phyloP scores from a whole-genome alignment of 2,888 invertebrate genomes.

The Caenorhabditis sp. region DNA sequence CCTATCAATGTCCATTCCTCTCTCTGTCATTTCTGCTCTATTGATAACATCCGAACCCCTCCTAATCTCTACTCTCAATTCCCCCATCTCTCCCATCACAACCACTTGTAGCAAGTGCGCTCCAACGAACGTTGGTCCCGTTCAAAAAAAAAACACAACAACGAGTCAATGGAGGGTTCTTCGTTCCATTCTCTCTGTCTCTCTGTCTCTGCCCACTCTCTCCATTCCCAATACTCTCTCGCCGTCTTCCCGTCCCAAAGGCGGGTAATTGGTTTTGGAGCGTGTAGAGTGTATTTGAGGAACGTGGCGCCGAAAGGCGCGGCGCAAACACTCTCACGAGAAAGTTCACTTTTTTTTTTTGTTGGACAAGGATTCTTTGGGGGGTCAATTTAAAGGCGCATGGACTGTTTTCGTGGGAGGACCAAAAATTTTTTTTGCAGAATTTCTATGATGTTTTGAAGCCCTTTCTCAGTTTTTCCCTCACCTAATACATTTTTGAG shows the following conservation, averaged over 20 bases:
- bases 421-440: too few species aligned
- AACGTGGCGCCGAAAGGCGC: slow-evolving; percentile 41
- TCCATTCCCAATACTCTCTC: neutral
- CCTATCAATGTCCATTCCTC: too few species aligned
- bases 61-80: too few species aligned
- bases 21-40: too few species aligned
- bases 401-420: too few species aligned
- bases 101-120: slow-evolving; percentile 8
- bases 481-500: too few species aligned
- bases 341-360: slow-evolving; percentile 49
- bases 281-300: neutral
- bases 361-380: slow-evolving; percentile 4
- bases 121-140: neutral
- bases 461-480: too few species aligned
- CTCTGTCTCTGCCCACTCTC: slow-evolving; percentile 2
- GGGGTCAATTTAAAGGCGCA: slow-evolving; percentile 3
- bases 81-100: neutral
- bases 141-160: slow-evolving; percentile 4
- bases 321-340: slow-evolving; percentile 57
- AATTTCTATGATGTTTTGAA: too few species aligned
- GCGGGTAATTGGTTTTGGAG: slow-evolving; percentile 40
- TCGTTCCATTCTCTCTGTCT: slow-evolving; percentile 4
- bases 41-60: too few species aligned
- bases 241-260: neutral
- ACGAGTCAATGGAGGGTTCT: neutral